These are phyloP conservation scores for Phyllotreta cruciferae DNA, from an alignment of 2,888 invertebrate species.

Conservation along the genomic window DNA sequence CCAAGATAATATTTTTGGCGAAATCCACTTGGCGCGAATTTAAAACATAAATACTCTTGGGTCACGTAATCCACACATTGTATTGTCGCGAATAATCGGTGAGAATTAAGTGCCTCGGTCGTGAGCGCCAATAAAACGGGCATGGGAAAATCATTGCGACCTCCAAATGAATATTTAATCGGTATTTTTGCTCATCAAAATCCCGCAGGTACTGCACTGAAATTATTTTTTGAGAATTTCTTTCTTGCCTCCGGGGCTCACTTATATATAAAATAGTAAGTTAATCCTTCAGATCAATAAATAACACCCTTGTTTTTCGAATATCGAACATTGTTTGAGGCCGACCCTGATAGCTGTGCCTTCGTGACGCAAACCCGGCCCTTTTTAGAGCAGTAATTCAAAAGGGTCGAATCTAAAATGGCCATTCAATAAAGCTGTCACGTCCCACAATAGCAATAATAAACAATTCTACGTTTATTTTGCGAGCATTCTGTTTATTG, in stretches of 20 bases:
- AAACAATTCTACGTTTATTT: slow-evolving; percentile 48
- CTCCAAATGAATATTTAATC: too few relatives aligned
- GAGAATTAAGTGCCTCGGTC: background rate
- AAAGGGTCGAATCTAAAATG: slow-evolving; percentile 41
- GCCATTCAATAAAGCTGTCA: slow-evolving; percentile 44
- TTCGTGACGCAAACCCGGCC: slow-evolving; percentile 3
- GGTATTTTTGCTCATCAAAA: too few relatives aligned
- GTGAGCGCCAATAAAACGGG: background rate
- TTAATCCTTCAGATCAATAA: background rate
- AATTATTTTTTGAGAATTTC: too few relatives aligned
- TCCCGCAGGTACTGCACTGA: too few relatives aligned
- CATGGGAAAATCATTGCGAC: background rate
- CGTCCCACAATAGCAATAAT: slow-evolving; percentile 45
- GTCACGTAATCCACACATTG: slow-evolving; percentile 13
- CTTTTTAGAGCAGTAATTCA: slow-evolving; percentile 38
- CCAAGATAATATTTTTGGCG: slow-evolving; percentile 11
- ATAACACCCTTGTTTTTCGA: background rate
- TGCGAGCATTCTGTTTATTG: slow-evolving; percentile 46
- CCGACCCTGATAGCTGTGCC: background rate
- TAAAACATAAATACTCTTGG: slow-evolving; percentile 11
- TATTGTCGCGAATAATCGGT: background rate
- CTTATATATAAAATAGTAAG: background rate
- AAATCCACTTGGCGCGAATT: slow-evolving; percentile 9
- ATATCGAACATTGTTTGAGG: too few relatives aligned
- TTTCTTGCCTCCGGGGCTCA: too few relatives aligned